Base-by-base conservation (phyloP, 2,113 vertebrate genomes). In the Fulica atra region DNA sequence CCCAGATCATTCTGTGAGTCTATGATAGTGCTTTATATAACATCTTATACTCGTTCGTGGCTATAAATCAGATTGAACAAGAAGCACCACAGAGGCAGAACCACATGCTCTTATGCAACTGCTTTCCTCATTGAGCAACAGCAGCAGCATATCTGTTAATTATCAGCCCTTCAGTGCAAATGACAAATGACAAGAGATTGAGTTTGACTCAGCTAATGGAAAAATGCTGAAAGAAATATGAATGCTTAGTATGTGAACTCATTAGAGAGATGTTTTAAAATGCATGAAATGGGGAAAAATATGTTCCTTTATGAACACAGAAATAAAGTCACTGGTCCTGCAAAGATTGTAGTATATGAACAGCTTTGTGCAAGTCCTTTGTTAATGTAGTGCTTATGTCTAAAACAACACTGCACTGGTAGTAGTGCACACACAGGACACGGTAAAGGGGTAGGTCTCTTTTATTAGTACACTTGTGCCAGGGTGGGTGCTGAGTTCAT, bases 191-290 rank as follows among this genome's bases (percentile, higher is more conserved):
- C 65, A 76, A 4, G 6, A 84, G 77, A 64, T 63, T 38, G 59
- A 7, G 38, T 64, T 94, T 93, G 88, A 81, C 83, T 24, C 56
- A 71, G 60, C 88, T 96, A 92, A 93, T 94, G 86, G 90, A 42
- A 94, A 94, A 92, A 50, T 7, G 38, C 78, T 93, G 36, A 25
- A 81, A 84, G 57, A 90, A 93, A 94, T 92, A 86, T 84, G 88
- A 83, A 61, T 53, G 35, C 69, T 83, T 93, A 21, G 31, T 64
- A 10, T 74, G 53, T 70, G 72, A 93, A 74, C 76, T 92, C 86
- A 48, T 95, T 89, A 93, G 73, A 78, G 91, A 35, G 69, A 33
- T 60, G 53, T 19, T 95, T 84, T 95, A 76, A 89, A 90, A 96
- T 86, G 83, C 77, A 86, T 89, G 48, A 87, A 91, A 74, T 13